phyloP scores from a whole-genome alignment of 2,113 vertebrate genomes.

The Mus musculus region GRCm39 chr2:129261001-129261500 shows the following conservation, averaged over 20 bases:
- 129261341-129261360: conserved; percentile 21
- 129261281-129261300: not conserved
- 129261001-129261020: conserved; percentile 1
- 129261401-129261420: not conserved
- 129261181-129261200: conserved; percentile 12
- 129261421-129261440: not conserved
- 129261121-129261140: not conserved
- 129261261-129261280: not conserved
- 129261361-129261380: conserved; percentile 50
- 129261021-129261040: not conserved
- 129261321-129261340: not conserved
- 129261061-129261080: conserved; percentile 9
- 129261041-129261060: not conserved
- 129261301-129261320: not conserved
- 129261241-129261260: conserved; percentile 24
- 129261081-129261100: conserved; percentile 36
- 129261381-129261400: not conserved
- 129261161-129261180: not conserved
- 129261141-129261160: not conserved
- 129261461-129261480: not conserved
- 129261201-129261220: not conserved
- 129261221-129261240: conserved; percentile 29
- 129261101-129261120: conserved; percentile 18
- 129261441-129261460: not conserved
- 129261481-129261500: not conserved